Evolutionary conservation across 2,113 vertebrate species (phyloP), one percentile per base, ranked within the genome.

Genomic region (Trogon melanurus): DNA sequence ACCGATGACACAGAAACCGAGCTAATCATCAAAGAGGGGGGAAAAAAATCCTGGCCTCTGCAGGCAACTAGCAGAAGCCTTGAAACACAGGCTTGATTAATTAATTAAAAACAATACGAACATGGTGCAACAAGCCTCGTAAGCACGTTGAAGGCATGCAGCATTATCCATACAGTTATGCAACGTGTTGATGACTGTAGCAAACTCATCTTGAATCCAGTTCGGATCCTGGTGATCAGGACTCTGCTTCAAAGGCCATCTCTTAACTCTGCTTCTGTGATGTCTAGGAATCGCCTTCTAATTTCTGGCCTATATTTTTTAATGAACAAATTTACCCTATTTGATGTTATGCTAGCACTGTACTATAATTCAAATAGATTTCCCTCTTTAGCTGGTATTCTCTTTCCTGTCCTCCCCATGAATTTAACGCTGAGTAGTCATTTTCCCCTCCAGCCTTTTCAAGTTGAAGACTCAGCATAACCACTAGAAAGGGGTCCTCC

Each of bases 121-220:
- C 69, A 13, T 91, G 94, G 96, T 74, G 86, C 88, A 97, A 96
- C 95, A 81, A 81, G 95, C 14, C 94, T 72, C 32, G 79, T 34
- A 81, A 96, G 95, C 94, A 86, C 34, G 60, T 4, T 7, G 85
- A 13, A 78, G 94, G 75, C 79, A 29, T 3, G 86, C 75, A 74
- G 83, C 62, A 81, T 61, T 64, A 84, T 85, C 95, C 69, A 44
- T 60, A 53, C 64, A 6, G 60, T 96, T 93, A 73, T 83, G 91
- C 91, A 97, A 96, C 0, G 5, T 78, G 83, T 19, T 78, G 83
- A 13, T 74, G 92, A 89, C 82, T 80, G 79, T 2, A 90, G 64
- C 81, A 80, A 75, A 69, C 53, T 91, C 91, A n/a, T 61, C 48
- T 20, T 53, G 72, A 58, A 34, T 13, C 32, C 79, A 65, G 50